A percentile compares a stretch with the other conserved stretches of the same genome.
Conservation (phyloP, 2,888 invertebrate species). For the Caenorhabditis imperialis region DNA sequence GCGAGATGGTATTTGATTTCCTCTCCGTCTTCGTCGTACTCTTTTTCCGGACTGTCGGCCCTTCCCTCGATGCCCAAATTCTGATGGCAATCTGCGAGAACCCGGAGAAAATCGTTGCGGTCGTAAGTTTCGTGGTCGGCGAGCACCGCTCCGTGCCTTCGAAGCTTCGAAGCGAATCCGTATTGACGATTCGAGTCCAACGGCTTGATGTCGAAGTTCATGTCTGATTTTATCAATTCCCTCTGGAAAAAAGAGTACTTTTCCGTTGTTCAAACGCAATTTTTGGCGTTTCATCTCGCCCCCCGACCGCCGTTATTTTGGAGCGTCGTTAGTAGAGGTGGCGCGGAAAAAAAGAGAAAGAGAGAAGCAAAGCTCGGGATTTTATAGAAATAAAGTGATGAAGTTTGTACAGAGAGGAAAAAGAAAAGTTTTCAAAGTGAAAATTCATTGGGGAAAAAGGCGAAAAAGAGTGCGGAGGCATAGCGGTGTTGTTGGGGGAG, state of each 20-base stretch:
- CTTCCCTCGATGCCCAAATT: slow-evolving; percentile 22
- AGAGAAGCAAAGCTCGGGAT: too few species aligned
- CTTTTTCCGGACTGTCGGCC: neutral
- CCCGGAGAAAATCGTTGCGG: slow-evolving; percentile 12
- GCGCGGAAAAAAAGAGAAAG: too few species aligned
- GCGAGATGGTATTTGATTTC: neutral
- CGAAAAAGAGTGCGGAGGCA: slow-evolving; percentile 31
- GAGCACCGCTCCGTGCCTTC: slow-evolving; percentile 5
- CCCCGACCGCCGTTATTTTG: too few species aligned
- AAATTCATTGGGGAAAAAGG: slow-evolving; percentile 28
- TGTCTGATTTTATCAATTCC: slow-evolving; percentile 12
- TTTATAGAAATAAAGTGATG: too few species aligned
- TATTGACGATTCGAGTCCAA: slow-evolving; percentile 1
- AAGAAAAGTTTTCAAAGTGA: slow-evolving; percentile 20
- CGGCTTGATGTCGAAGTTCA: slow-evolving; percentile 3
- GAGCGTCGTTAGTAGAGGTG: too few species aligned
- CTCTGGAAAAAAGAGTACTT: neutral
- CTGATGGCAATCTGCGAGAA: slow-evolving; percentile 10
- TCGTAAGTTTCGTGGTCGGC: slow-evolving; percentile 19
- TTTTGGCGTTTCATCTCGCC: too few species aligned
- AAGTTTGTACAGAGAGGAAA: slow-evolving; percentile 2
- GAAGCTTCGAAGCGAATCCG: slow-evolving; percentile 12
- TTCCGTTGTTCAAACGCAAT: too few species aligned
- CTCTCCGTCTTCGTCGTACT: slow-evolving; percentile 4
- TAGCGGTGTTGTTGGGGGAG: slow-evolving; percentile 27